Base-by-base conservation (phyloP, 2,113 vertebrate species). In the Cynocephalus volans region DNA sequence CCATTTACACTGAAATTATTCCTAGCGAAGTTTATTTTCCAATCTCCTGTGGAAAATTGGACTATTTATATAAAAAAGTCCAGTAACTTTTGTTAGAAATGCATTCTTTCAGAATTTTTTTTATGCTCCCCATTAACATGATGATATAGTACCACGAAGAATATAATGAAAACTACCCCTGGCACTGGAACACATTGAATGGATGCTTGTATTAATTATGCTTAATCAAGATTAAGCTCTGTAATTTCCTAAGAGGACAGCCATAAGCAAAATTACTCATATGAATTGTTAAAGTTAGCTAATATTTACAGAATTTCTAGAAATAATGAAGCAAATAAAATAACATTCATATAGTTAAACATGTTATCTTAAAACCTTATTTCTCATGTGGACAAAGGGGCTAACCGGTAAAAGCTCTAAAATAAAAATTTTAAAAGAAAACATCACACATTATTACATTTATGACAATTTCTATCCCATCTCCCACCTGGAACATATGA, bases 181-280 rank as follows among this genome's bases (percentile, higher is more conserved):
- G 19, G 11, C 23, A 4, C 2, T 1, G 28, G 5, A 54, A 8
- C 9, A 48, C 15, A 0, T 21, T 15, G 3, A 62, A 73, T 11
- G 26, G 11, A 8, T n/a, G 5, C 23, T 50, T n/a, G 17, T 52
- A 3, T 6, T 11, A 31, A 28, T 48, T 54, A 15, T 6, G 33
- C 50, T 33, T 15, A 36, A 17, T 23, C 80, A 5, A 45, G 50
- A 52, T 6, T 14, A 48, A 82, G 10, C 26, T 23, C 28, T 1
- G 0, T 12, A 65, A 9, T 3, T 33, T 17, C 23, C n/a, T 6
- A 13, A 24, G 31, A 80, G 19, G 12, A 9, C 10, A 73, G 70
- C 9, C 21, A 19, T 6, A 45, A 45, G 13, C 36, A 60, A 76
- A 88, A 65, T 41, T 28, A 23, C 33, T 75, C 64, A 23, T 2